Base-by-base conservation (phyloP, 2,797 vertebrate species). In the Diglossa cyanea region DNA sequence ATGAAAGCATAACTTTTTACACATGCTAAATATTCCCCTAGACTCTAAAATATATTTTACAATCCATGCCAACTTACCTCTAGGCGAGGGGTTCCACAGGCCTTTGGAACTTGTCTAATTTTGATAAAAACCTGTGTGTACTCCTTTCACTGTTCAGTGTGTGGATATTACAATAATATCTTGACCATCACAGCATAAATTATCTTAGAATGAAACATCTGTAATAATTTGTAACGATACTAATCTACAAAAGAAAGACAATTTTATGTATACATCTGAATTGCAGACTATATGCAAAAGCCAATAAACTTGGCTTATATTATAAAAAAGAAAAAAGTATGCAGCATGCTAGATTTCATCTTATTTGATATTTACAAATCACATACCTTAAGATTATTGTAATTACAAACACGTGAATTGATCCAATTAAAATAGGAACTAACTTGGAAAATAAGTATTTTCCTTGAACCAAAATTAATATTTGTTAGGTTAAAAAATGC, bases 381-480 rank as follows among this genome's bases (percentile, higher is more conserved):
- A 33, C 42, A 53, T 80, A 62, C n/a, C 39, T 91, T 89, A 68
- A 83, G 55, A 77, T 91, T 87, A 77, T 44, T 74, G 39, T 58
- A 85, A 25, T 68, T 77, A 77, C 51, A 93, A 91, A 91, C 48
- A 71, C 8, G 23, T 80, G 57, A 86, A 85, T 48, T 45, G 35
- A 65, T 87, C 78, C 57, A 92, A 72, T 89, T 95, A 76, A 90
- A 95, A 86, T 83, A 86, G 11, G 25, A 90, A 68, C 11, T n/a
- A 54, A 35, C 60, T 67, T 87, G 77, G 80, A 95, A 90, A 25
- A 28, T 20, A 62, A 74, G 11, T 21, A 2, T 77, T 94, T 87
- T 85, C 19, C 65, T 74, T 87, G 71, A 87, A 95, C 51, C 14
- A 94, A 94, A 93, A 76, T 91, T 95, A 83, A 50, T 89, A 87